phyloP scores from a whole-genome alignment of 2,888 invertebrate species.

The Tenthredo distinguenda region DNA sequence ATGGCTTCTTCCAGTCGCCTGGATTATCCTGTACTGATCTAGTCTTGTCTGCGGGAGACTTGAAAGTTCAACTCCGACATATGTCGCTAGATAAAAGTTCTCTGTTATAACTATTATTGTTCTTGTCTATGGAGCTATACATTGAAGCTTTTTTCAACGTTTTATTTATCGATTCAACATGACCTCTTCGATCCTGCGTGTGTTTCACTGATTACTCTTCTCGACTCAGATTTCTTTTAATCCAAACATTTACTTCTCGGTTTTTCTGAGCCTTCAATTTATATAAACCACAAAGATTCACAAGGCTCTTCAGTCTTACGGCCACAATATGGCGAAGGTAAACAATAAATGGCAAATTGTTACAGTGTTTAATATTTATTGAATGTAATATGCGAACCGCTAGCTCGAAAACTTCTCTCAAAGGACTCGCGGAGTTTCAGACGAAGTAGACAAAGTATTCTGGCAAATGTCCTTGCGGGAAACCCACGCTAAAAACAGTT shows the following conservation, averaged over 20 bases:
- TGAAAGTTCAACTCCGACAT: not conserved
- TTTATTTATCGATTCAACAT: not conserved
- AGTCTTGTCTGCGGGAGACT: not conserved
- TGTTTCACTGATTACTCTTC: not conserved
- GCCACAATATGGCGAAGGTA: not conserved
- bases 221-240: not conserved
- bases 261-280: not conserved
- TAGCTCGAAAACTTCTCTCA: slow-evolving; percentile 20
- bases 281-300: not conserved
- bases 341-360: not conserved
- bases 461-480: slow-evolving; percentile 1
- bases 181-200: not conserved
- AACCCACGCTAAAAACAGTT: slow-evolving; percentile 24
- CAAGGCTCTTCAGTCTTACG: not conserved
- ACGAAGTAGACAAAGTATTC: slow-evolving; percentile 7
- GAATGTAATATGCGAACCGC: not conserved
- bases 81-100: not conserved
- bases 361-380: slow-evolving; percentile 20
- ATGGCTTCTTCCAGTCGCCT: slow-evolving; percentile 10
- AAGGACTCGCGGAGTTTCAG: slow-evolving; percentile 5
- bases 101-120: not conserved
- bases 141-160: not conserved
- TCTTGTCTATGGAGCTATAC: not conserved
- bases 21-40: slow-evolving; percentile 11
- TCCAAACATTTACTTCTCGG: not conserved